Evolutionary conservation across 2,113 vertebrate species (phyloP), one percentile per base, ranked within the genome.

Genomic region (Sylvilagus bachmani): DNA sequence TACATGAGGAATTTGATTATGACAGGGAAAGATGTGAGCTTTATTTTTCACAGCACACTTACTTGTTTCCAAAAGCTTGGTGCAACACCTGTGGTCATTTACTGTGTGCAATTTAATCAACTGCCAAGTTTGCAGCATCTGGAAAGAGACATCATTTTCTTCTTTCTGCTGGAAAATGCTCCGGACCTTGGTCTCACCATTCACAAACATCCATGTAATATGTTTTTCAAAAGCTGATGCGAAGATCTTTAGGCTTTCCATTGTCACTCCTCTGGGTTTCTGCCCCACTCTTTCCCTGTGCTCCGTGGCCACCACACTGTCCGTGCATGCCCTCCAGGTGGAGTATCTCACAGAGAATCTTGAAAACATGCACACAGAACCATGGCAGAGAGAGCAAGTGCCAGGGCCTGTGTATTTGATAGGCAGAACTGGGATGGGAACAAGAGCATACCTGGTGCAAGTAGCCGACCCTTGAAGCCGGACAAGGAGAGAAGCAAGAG

Each of bases 51-150:
- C n/a, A 64, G 64, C 73, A 13, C 82, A 88, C 77, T 44, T 85
- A 36, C 27, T n/a, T 85, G 67, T 95, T 90, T 96, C 69, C 92
- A 74, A 85, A 95, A 81, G 67, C 80, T 61, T 85, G 36, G 44
- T 27, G 22, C 19, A 62, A 49, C 81, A 51, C 78, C 88, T 71
- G 3, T 93, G 71, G 77, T 95, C 80, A 86, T 83, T 94, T 67
- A 44, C 92, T 86, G 14, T 90, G 75, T 84, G 25, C 16, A 0
- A 14, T 84, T 67, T 55, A 81, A 36, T 67, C 70, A 79, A 21
- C 33, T 83, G 64, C 31, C 81, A 90, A 24, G 61, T 91, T 74
- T 91, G 27, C 11, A 1, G 31, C 71, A 58, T 92, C 62, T 53
- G 82, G 36, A 71, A 95, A 91, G 49, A 85, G 36, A 88, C 94